phyloP scores from a whole-genome alignment of 2,888 invertebrate genomes.

The Hypomecis atomaria region DNA sequence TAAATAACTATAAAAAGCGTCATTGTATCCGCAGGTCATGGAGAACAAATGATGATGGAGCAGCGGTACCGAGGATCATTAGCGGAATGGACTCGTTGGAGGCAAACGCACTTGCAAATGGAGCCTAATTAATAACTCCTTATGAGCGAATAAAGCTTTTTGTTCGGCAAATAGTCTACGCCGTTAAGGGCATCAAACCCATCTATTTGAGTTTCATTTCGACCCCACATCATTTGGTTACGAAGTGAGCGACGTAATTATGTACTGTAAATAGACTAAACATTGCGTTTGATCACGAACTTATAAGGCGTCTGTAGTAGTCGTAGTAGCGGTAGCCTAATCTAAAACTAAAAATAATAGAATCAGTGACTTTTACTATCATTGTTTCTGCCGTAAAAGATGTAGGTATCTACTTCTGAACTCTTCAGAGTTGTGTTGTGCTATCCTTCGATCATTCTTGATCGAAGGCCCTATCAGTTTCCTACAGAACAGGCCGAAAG shows the following conservation, averaged over 20 bases:
- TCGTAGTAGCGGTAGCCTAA: no score
- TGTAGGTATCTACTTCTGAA: no score
- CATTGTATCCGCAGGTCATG: slow-evolving; percentile 24
- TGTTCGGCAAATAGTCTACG: slow-evolving; percentile 27
- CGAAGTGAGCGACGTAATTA: not conserved
- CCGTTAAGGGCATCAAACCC: slow-evolving; percentile 35
- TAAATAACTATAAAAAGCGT: slow-evolving; percentile 21
- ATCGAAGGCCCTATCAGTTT: no score
- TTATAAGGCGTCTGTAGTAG: no score
- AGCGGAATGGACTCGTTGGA: slow-evolving; percentile 25
- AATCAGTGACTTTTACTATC: no score
- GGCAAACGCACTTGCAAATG: slow-evolving; percentile 30
- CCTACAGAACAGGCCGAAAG: no score
- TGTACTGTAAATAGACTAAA: not conserved
- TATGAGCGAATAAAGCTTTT: slow-evolving; percentile 26
- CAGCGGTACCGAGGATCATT: slow-evolving; percentile 27
- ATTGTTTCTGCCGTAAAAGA: no score
- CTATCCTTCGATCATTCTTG: no score
- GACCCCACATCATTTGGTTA: slow-evolving; percentile 7
- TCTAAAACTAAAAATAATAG: no score
- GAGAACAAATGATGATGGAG: slow-evolving; percentile 33
- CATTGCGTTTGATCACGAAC: no score
- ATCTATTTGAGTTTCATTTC: slow-evolving; percentile 22
- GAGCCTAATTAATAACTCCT: slow-evolving; percentile 27
- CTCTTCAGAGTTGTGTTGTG: no score